Percentiles rank a stretch among this genome's conserved stretches.
These are phyloP conservation scores for Magallana nippona DNA, from an alignment of 2,888 invertebrate species.

Conservation along the genomic window DNA sequence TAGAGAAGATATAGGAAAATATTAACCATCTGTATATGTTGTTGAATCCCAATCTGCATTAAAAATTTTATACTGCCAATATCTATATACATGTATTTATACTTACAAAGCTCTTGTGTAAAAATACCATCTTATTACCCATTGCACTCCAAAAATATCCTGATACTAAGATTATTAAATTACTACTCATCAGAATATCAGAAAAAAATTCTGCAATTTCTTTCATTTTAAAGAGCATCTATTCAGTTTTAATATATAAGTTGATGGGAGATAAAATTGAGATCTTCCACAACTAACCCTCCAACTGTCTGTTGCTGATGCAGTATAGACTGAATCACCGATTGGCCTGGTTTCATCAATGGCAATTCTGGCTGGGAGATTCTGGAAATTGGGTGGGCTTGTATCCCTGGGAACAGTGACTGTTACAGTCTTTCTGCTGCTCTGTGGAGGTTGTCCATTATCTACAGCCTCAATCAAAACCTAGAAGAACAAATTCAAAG, in stretches of 20 bases:
- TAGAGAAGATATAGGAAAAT: background rate
- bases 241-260: no score
- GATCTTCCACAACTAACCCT: constrained; percentile 52
- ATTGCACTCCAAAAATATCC: no score
- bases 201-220: no score
- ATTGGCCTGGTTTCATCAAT: constrained; percentile 55
- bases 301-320: constrained; percentile 57
- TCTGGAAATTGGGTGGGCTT: constrained; percentile 61
- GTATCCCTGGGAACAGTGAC: constrained; percentile 71
- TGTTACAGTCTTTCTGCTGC: constrained; percentile 56
- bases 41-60: no score
- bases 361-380: constrained; percentile 57
- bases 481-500: constrained; percentile 52
- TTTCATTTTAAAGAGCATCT: no score
- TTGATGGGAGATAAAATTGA: no score
- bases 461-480: constrained; percentile 66
- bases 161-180: no score
- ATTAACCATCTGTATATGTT: background rate
- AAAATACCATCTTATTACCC: no score
- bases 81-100: no score
- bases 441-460: constrained; percentile 63
- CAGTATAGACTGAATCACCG: constrained; percentile 55
- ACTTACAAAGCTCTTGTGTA: no score
- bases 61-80: no score
- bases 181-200: no score